Evolutionary conservation across 2,113 vertebrate genomes (phyloP).

Genomic region (Columba janthina): DNA sequence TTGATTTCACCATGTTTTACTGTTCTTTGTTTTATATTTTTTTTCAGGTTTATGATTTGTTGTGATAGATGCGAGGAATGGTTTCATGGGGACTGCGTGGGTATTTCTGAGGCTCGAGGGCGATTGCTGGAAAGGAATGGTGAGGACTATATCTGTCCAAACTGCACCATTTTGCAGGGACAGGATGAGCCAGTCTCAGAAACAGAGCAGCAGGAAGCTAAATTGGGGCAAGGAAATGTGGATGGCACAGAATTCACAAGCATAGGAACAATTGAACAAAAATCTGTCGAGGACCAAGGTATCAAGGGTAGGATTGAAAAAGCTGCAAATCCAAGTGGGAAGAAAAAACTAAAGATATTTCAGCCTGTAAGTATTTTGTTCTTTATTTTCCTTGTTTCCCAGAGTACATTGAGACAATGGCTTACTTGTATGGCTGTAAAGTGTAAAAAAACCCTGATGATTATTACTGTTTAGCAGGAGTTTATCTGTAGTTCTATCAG

Average conservation of each 20-base stretch:
- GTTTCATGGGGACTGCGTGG: slow-evolving; percentile 93
- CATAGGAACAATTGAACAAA: slow-evolving; percentile 73
- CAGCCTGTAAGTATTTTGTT: slow-evolving; percentile 88
- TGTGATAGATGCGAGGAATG: slow-evolving; percentile 92
- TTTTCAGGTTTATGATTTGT: slow-evolving; percentile 91
- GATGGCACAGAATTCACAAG: slow-evolving; percentile 73
- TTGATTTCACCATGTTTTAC: background rate
- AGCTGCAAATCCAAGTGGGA: slow-evolving; percentile 90
- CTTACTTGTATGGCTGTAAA: background rate
- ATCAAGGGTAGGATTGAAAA: slow-evolving; percentile 84
- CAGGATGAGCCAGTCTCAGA: slow-evolving; percentile 76
- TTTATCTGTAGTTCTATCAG: background rate
- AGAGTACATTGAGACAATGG: background rate
- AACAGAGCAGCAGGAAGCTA: slow-evolving; percentile 51
- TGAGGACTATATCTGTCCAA: slow-evolving; percentile 88
- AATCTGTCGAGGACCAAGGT: slow-evolving; percentile 79
- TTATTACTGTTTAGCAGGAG: background rate
- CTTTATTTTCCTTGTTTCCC: background rate
- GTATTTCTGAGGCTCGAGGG: slow-evolving; percentile 85
- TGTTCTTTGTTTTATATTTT: background rate
- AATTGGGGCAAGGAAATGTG: slow-evolving; percentile 26
- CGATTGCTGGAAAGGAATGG: slow-evolving; percentile 81
- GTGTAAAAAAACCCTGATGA: background rate
- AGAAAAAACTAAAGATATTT: slow-evolving; percentile 99
- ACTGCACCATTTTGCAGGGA: slow-evolving; percentile 86